Evolutionary conservation across 2,113 vertebrate genomes (phyloP), one percentile per base, ranked within the genome.

Genomic region (Melanerpes formicivorus): DNA sequence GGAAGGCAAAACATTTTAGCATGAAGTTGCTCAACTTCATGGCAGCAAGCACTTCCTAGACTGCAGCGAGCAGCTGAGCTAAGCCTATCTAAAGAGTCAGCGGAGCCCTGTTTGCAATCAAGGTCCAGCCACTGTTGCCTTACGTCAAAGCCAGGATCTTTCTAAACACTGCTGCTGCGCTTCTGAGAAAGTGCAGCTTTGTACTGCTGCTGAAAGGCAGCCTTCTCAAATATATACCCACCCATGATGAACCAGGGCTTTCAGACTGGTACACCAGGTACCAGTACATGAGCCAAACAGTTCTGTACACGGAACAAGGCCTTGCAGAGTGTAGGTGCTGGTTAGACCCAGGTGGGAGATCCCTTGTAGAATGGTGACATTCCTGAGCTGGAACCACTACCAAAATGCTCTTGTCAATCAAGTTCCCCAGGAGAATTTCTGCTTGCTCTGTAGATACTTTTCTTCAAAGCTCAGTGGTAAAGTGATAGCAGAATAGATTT

Each of bases 401-500:
- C 66, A 26, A 80, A 89, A 40, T 34, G 46, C 8, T 21, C 55
- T 55, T 29, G 40, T 72, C 52, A 52, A 0, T 77, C 80, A 79
- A 42, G 37, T n/a, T 67, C 26, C 67, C 71, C 16, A 16, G 65
- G 85, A 78, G 66, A 75, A 9, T 90, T 91, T 88, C 66, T 15
- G 17, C 84, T 93, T 73, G 89, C 77, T 95, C 91, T 74, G 80
- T 84, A 80, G 84, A 75, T 96, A 48, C 40, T 91, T 91, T 77
- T 72, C 80, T 40, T 76, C 77, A 56, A 76, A 73, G 81, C 54
- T 85, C 72, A 77, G 52, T 4, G 59, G 93, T 96, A 95, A 97
- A 93, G 52, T 37, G 87, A 95, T 87, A 95, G 87, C 82, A 92
- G 87, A 93, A 93, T 71, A 65, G 84, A 54, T 67, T 63, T 90